Conservation (phyloP, 2,888 invertebrate genomes). For the Eulithis prunata region DNA sequence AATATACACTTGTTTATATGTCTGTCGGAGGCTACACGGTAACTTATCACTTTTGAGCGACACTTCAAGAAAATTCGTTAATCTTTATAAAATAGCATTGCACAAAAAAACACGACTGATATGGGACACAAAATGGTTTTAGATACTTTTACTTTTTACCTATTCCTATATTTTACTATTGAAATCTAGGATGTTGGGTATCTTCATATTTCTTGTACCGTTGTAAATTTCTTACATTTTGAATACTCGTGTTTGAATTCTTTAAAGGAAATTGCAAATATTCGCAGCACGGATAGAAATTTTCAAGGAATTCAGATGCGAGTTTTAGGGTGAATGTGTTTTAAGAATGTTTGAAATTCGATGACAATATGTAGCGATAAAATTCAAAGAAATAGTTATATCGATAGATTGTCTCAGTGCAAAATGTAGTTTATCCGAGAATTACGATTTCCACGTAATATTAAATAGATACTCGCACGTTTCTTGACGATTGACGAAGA, state of each 20-base stretch:
- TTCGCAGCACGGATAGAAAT: conserved; percentile 33
- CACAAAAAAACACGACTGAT: conserved; percentile 83
- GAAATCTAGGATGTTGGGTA: conserved; percentile 60
- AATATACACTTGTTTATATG: conserved; percentile 81
- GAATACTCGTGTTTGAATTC: conserved; percentile 66
- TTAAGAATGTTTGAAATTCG: conserved; percentile 60
- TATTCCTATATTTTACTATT: conserved; percentile 72
- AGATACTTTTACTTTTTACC: conserved; percentile 80
- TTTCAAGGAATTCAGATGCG: conserved; percentile 61
- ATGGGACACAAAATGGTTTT: conserved; percentile 82
- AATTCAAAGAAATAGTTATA: conserved; percentile 45
- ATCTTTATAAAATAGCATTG: conserved; percentile 75
- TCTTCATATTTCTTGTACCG: conserved; percentile 68
- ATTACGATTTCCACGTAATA: no score
- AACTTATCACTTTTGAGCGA: conserved; percentile 80
- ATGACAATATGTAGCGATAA: conserved; percentile 70
- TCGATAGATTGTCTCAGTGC: conserved; percentile 48
- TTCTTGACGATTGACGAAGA: no score
- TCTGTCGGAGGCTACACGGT: conserved; percentile 82
- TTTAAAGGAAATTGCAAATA: conserved; percentile 44
- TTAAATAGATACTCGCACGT: no score
- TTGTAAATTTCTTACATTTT: conserved; percentile 50
- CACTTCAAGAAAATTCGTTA: conserved; percentile 81
- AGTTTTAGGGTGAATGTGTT: conserved; percentile 53
- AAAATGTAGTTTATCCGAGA: no score